Evolutionary conservation across 2,113 vertebrate genomes (phyloP).

Genomic region (Aleadryas rufinucha): DNA sequence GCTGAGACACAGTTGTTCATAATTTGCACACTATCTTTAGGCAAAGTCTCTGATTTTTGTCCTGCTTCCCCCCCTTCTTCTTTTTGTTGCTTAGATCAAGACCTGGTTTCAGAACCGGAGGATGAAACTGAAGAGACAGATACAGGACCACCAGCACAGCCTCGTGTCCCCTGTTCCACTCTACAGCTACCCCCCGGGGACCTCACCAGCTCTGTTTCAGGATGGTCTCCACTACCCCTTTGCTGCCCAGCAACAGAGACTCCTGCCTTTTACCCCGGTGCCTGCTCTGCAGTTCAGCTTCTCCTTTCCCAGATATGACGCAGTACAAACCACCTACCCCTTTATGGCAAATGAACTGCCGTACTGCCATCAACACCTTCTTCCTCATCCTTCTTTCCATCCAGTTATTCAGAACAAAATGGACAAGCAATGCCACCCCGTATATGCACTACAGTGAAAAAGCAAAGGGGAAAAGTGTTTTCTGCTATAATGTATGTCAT

Average conservation of each 20-base stretch:
- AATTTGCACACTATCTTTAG: background rate
- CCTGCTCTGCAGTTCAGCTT: conserved; percentile 3
- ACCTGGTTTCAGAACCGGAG: conserved; percentile 92
- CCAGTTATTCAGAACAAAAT: background rate
- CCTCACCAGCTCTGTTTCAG: background rate
- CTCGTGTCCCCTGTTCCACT: background rate
- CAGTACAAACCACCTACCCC: background rate
- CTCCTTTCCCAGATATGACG: background rate
- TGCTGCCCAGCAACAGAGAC: background rate
- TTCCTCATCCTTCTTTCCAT: background rate
- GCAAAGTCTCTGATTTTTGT: background rate
- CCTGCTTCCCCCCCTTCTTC: rapidly evolving
- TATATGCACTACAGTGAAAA: background rate
- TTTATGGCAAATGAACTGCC: background rate
- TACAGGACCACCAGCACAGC: conserved; percentile 68
- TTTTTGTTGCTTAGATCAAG: conserved; percentile 71
- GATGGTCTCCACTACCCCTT: background rate
- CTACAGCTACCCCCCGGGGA: background rate
- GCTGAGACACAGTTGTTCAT: background rate
- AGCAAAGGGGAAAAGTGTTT: background rate
- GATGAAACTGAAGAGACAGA: conserved; percentile 85
- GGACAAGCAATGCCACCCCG: background rate
- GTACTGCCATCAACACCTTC: background rate
- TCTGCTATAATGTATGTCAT: background rate
- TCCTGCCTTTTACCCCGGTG: background rate